phyloP scores from a whole-genome alignment of 2,113 vertebrate species.

The Megalops atlanticus region DNA sequence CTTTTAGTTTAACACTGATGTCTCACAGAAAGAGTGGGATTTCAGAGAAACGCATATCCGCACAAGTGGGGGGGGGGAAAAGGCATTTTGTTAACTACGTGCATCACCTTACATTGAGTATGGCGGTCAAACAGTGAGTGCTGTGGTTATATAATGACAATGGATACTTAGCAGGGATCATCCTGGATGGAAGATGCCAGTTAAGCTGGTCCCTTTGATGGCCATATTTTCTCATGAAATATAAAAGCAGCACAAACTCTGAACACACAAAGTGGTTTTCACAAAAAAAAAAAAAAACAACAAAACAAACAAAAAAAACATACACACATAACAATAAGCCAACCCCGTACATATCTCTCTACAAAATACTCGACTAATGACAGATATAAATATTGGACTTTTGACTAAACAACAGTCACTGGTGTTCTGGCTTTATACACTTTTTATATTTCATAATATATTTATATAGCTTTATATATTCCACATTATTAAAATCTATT shows the following conservation, averaged over 20 bases:
- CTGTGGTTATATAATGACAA: slow-evolving; percentile 54
- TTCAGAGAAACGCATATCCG: slow-evolving; percentile 55
- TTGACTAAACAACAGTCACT: slow-evolving; percentile 73
- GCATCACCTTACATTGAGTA: slow-evolving; percentile 57
- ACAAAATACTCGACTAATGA: slow-evolving; percentile 53
- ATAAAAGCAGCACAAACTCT: slow-evolving; percentile 66
- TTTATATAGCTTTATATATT: slow-evolving; percentile 67
- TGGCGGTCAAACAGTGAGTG: slow-evolving; percentile 66
- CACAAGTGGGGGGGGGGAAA: slow-evolving; percentile 63
- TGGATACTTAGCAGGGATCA: slow-evolving; percentile 64
- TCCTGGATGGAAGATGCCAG: slow-evolving; percentile 64
- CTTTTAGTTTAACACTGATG: slow-evolving; percentile 82
- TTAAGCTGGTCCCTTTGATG: slow-evolving; percentile 72
- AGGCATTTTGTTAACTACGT: slow-evolving; percentile 54
- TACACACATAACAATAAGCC: slow-evolving; percentile 44
- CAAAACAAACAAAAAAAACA: slow-evolving; percentile 27
- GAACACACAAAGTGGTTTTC: slow-evolving; percentile 65
- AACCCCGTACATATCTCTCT: slow-evolving; percentile 48
- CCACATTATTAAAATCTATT: slow-evolving; percentile 72
- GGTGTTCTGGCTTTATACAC: slow-evolving; percentile 74
- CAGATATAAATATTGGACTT: slow-evolving; percentile 78
- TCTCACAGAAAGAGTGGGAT: slow-evolving; percentile 57
- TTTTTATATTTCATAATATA: slow-evolving; percentile 72
- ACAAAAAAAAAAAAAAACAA: slow-evolving; percentile 41
- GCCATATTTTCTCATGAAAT: slow-evolving; percentile 52